phyloP scores from a whole-genome alignment of 2,797 vertebrate genomes.

The Rhynchotus rufescens region DNA sequence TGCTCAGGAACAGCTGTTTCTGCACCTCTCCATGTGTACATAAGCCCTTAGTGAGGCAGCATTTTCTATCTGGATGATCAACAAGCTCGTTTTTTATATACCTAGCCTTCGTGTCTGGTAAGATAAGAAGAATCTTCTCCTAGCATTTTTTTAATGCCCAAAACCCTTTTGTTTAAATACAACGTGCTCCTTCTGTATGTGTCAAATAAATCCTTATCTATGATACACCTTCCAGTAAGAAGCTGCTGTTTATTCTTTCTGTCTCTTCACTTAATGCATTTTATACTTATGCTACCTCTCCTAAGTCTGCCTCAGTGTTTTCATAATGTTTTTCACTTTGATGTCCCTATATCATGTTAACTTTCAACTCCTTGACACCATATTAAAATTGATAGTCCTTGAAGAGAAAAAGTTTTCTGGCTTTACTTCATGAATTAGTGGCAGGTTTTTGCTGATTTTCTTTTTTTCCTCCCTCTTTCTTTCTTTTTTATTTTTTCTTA shows the following conservation, averaged over 20 bases:
- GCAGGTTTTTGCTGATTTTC: not conserved
- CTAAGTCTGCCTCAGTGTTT: not conserved
- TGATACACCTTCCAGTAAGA: not conserved
- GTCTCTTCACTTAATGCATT: not conserved
- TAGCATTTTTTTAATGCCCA: slow-evolving; percentile 16
- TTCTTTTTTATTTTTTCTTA: not conserved
- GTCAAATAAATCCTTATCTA: not conserved
- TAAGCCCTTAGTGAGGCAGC: slow-evolving; percentile 38
- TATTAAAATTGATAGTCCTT: not conserved
- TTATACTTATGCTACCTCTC: not conserved
- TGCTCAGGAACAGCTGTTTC: slow-evolving; percentile 50
- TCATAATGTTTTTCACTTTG: not conserved
- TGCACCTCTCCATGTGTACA: not conserved
- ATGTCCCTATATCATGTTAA: not conserved
- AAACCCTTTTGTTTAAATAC: slow-evolving; percentile 29
- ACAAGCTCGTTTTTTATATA: slow-evolving; percentile 26
- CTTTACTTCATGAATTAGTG: not conserved
- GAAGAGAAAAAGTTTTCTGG: not conserved
- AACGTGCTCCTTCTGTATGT: not conserved
- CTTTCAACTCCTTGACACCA: not conserved
- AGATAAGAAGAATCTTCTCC: slow-evolving; percentile 41
- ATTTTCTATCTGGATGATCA: slow-evolving; percentile 59
- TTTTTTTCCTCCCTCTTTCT: not conserved
- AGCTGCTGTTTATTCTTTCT: not conserved
- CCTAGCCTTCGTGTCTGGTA: slow-evolving; percentile 4